Evolutionary conservation across 2,797 vertebrate genomes (phyloP).

Genomic region (Ctenosaura bakeri): DNA sequence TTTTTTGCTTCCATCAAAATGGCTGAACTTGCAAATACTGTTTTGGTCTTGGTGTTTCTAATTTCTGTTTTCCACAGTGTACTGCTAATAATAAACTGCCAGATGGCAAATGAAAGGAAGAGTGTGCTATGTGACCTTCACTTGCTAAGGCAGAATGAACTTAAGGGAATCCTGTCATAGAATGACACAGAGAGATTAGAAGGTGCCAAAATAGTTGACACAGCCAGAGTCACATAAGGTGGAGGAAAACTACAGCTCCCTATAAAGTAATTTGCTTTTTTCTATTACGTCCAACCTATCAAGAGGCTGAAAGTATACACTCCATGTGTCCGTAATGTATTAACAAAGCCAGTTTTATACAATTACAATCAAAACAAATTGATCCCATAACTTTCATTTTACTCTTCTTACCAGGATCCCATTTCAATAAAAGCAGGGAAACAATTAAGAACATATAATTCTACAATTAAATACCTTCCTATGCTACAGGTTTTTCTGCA

Average conservation of each 20-base stretch:
- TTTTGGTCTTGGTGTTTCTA: constrained; percentile 46
- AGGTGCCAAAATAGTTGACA: constrained; percentile 46
- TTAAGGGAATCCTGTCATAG: constrained; percentile 47
- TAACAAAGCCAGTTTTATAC: neutral
- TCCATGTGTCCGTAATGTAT: neutral
- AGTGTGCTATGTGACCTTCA: constrained; percentile 33
- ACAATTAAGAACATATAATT: neutral
- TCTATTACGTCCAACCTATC: neutral
- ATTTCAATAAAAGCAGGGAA: neutral
- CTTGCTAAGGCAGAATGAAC: constrained; percentile 48
- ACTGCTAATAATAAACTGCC: constrained; percentile 55
- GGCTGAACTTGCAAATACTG: constrained; percentile 20
- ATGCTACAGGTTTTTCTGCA: neutral
- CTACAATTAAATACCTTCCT: no score
- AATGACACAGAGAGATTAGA: constrained; percentile 34
- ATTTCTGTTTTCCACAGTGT: constrained; percentile 49
- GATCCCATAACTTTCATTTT: neutral
- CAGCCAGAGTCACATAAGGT: constrained; percentile 42
- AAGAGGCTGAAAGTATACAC: neutral
- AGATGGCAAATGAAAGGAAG: constrained; percentile 43
- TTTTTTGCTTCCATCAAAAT: neutral
- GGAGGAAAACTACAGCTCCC: constrained; percentile 40
- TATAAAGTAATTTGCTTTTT: neutral
- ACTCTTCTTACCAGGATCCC: neutral
- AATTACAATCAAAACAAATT: constrained; percentile 1